These are phyloP conservation scores for Ianthella basta DNA, from an alignment of 37 sponge, comb jelly and placozoan genomes.

Conservation along the genomic window DNA sequence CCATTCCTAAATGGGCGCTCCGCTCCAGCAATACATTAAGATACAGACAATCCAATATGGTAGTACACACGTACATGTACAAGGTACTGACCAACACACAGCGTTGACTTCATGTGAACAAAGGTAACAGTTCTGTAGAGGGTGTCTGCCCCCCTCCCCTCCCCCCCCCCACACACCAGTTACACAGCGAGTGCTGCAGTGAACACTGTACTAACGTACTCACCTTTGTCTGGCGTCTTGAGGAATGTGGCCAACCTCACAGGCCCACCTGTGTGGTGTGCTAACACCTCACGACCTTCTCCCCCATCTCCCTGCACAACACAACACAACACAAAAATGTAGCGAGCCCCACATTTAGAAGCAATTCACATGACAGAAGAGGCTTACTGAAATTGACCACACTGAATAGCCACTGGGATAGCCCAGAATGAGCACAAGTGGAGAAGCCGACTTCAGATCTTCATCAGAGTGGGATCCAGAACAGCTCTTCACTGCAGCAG, in stretches of 20 bases:
- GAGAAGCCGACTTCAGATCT: background rate
- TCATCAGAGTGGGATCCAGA: background rate
- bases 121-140: too few species aligned
- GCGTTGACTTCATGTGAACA: too few species aligned
- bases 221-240: constrained; percentile 59
- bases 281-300: constrained; percentile 74
- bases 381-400: constrained; percentile 56
- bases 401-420: constrained; percentile 61
- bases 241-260: constrained; percentile 57
- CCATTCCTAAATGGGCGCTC: too few species aligned
- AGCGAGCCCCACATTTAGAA: background rate
- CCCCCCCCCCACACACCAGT: too few species aligned
- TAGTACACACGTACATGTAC: background rate
- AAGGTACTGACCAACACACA: too few species aligned
- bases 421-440: constrained; percentile 64
- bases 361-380: too few species aligned
- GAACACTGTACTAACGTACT: background rate
- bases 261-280: constrained; percentile 56
- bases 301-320: constrained; percentile 43
- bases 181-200: too few species aligned
- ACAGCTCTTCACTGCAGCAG: too few species aligned
- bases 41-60: background rate
- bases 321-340: background rate
- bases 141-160: too few species aligned
- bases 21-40: too few species aligned